These are phyloP conservation scores for Helicoverpa armigera DNA, from an alignment of 1,140 invertebrate genomes.

Conservation along the genomic window DNA sequence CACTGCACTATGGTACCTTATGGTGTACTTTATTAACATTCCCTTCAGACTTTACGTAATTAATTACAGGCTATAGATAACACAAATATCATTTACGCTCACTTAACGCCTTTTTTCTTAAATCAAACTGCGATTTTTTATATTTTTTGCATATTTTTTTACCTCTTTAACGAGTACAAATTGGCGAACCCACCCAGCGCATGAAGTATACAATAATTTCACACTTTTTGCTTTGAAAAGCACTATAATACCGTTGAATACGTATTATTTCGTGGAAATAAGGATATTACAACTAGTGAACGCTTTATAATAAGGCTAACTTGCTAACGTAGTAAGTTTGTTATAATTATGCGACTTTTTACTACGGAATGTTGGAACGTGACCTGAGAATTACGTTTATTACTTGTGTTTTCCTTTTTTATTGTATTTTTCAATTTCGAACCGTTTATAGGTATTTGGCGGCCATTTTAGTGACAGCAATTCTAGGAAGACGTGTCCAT, in stretches of 20 bases:
- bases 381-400: not conserved
- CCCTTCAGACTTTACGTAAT: not conserved
- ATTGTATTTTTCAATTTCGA: not conserved
- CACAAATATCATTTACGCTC: slow-evolving; percentile 14
- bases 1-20: too few species aligned
- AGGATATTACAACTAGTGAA: slow-evolving; percentile 13
- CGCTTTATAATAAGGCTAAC: slow-evolving; percentile 17
- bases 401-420: not conserved
- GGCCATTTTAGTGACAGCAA: too few species aligned
- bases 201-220: slow-evolving; percentile 2
- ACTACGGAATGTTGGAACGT: not conserved
- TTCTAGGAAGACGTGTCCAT: too few species aligned
- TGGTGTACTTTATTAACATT: not conserved
- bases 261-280: slow-evolving; percentile 31
- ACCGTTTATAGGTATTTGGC: too few species aligned
- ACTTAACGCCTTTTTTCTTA: slow-evolving; percentile 7
- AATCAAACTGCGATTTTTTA: not conserved
- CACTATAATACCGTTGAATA: slow-evolving; percentile 30
- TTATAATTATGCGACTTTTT: slow-evolving; percentile 23
- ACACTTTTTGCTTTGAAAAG: slow-evolving; percentile 22
- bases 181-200: not conserved
- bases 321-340: not conserved
- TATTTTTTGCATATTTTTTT: not conserved
- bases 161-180: slow-evolving; percentile 14
- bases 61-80: not conserved